A percentile compares a stretch with the other conserved stretches of the same genome.
phyloP scores from a whole-genome alignment of 2,888 invertebrate species.

The Lochmaea capreae region DNA sequence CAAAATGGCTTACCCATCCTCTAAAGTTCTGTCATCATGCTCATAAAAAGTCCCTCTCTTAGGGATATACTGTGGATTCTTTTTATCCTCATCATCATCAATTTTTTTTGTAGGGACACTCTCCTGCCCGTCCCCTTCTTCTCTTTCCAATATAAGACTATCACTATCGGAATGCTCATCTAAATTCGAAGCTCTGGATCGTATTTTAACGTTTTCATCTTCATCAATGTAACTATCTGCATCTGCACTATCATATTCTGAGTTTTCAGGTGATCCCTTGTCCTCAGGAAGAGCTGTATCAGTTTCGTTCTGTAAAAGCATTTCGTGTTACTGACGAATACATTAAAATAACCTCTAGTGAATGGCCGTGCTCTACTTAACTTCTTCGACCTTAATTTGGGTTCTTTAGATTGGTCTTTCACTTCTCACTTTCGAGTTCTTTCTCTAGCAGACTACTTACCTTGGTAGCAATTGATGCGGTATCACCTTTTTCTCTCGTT shows the following conservation, averaged over 20 bases:
- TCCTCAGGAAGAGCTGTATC: slow-evolving; percentile 46
- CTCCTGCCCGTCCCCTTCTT: slow-evolving; percentile 81
- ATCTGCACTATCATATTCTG: slow-evolving; percentile 62
- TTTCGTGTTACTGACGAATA: slow-evolving; percentile 33
- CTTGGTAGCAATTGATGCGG: slow-evolving; percentile 5
- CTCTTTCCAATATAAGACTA: slow-evolving; percentile 72
- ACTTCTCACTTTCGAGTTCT: slow-evolving; percentile 42
- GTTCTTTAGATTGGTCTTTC: slow-evolving; percentile 40
- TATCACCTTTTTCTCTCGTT: slow-evolving; percentile 10
- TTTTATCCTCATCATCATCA: slow-evolving; percentile 93
- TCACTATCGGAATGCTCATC: slow-evolving; percentile 67
- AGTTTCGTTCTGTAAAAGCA: slow-evolving; percentile 57
- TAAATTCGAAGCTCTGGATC: slow-evolving; percentile 51
- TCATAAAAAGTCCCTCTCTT: slow-evolving; percentile 97
- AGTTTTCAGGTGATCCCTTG: slow-evolving; percentile 57
- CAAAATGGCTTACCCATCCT: slow-evolving; percentile 69
- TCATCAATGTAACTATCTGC: slow-evolving; percentile 58
- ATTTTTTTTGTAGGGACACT: slow-evolving; percentile 72
- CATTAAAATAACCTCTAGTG: slow-evolving; percentile 33
- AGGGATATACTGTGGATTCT: slow-evolving; percentile 97
- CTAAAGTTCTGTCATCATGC: slow-evolving; percentile 90
- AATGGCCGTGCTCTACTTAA: slow-evolving; percentile 58
- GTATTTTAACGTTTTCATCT: slow-evolving; percentile 47
- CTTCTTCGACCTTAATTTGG: slow-evolving; percentile 59
- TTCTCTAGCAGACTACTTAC: slow-evolving; percentile 31